Percentiles rank a stretch among this genome's conserved stretches.
phyloP scores from a whole-genome alignment of 2,113 vertebrate genomes.

The Pluvialis apricaria region DNA sequence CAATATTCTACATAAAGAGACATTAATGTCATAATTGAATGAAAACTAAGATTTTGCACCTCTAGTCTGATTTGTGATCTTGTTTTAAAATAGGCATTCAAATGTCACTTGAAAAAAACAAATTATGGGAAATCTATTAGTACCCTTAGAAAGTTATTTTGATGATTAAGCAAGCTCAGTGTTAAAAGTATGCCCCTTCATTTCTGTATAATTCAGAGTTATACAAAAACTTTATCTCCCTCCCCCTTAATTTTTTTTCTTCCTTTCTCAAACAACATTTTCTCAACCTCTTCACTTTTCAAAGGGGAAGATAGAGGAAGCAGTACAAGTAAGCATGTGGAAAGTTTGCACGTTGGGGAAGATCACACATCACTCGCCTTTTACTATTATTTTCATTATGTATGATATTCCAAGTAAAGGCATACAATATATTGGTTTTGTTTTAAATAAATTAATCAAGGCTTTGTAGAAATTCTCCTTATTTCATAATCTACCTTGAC shows the following conservation, averaged over 20 bases:
- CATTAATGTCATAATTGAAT: not conserved
- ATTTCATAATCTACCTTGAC: not conserved
- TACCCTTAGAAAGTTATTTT: not conserved
- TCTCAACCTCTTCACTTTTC: not conserved
- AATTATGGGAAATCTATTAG: not conserved
- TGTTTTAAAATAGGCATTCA: not conserved
- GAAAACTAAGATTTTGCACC: not conserved
- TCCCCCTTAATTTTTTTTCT: rapidly evolving
- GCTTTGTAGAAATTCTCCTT: not conserved
- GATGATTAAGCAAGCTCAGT: not conserved
- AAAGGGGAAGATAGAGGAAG: not conserved
- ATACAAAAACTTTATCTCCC: not conserved
- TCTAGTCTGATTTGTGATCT: not conserved
- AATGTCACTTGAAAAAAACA: not conserved
- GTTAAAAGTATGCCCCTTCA: not conserved
- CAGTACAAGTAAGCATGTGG: not conserved
- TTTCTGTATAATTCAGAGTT: not conserved
- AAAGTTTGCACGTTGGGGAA: rapidly evolving
- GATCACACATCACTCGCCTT: not conserved
- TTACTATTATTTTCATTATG: not conserved
- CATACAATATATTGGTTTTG: not conserved
- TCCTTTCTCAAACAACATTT: not conserved
- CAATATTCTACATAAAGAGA: not conserved
- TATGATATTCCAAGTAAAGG: not conserved
- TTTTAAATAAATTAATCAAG: not conserved